Evolutionary conservation across 2,888 invertebrate genomes (phyloP).

Genomic region (Blera fallax): DNA sequence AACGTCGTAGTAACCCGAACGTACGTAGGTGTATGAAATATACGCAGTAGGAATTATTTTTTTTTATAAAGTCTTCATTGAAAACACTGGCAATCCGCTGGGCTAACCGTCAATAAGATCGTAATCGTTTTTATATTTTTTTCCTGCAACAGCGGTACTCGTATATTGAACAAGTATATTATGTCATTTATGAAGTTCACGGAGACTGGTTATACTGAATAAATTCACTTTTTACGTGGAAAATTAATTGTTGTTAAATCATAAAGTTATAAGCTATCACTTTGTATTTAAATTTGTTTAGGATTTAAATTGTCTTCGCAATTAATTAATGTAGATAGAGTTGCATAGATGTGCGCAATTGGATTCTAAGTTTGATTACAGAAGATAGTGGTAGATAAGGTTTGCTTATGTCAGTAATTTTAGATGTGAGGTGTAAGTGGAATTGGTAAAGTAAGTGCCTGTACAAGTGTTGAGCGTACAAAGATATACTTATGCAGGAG

Average conservation of each 20-base stretch:
- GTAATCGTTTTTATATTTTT: neutral
- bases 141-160: neutral
- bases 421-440: too few species aligned
- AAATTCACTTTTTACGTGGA: neutral
- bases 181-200: neutral
- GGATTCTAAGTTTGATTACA: neutral
- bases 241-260: neutral
- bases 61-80: neutral
- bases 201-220: neutral
- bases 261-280: neutral
- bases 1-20: neutral
- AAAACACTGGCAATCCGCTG: neutral
- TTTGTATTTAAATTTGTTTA: neutral
- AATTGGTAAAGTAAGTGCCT: too few species aligned
- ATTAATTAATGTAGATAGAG: neutral
- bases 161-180: neutral
- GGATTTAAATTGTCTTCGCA: neutral
- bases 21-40: neutral
- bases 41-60: constrained; percentile 1
- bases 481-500: too few species aligned
- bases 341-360: neutral
- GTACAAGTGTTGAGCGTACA: too few species aligned
- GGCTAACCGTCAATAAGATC: neutral
- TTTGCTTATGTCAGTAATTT: too few species aligned
- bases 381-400: neutral